Evolutionary conservation across 2,888 invertebrate species (phyloP).

Genomic region (Nebria salina): DNA sequence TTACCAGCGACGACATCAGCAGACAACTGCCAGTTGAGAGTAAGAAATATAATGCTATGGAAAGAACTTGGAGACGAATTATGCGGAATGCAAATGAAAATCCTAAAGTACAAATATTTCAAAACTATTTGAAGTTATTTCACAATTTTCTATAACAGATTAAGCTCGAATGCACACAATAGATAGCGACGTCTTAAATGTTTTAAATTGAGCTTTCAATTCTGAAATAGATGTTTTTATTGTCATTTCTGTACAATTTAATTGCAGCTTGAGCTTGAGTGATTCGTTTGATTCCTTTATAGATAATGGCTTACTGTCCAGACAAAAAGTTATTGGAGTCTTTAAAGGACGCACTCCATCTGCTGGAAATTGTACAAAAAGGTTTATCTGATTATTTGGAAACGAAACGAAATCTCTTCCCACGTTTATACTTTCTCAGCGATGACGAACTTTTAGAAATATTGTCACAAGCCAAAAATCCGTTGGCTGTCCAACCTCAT

Average conservation of each 20-base stretch:
- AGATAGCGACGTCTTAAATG: too few relatives aligned
- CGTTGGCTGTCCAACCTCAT: conserved; percentile 81
- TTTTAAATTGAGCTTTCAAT: too few relatives aligned
- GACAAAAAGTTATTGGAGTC: conserved; percentile 74
- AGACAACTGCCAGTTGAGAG: conserved; percentile 81
- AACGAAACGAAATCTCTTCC: conserved; percentile 78
- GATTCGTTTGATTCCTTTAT: conserved; percentile 40
- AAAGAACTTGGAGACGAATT: conserved; percentile 80
- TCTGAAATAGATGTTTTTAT: too few relatives aligned
- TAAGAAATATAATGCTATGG: conserved; percentile 82
- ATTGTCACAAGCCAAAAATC: conserved; percentile 81
- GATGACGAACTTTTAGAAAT: conserved; percentile 86
- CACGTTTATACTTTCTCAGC: conserved; percentile 83
- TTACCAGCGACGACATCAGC: conserved; percentile 82
- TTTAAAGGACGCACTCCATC: conserved; percentile 73
- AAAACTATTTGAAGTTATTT: too few relatives aligned
- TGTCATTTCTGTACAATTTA: too few relatives aligned
- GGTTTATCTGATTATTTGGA: conserved; percentile 83
- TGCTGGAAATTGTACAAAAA: conserved; percentile 77
- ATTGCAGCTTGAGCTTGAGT: too few relatives aligned
- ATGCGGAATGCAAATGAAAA: conserved; percentile 76
- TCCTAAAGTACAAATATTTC: conserved; percentile 67
- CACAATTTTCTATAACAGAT: too few relatives aligned
- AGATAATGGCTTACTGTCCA: conserved; percentile 74
- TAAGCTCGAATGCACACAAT: too few relatives aligned